Conservation (phyloP, 2,888 invertebrate species). For the Cheilosia grossa region DNA sequence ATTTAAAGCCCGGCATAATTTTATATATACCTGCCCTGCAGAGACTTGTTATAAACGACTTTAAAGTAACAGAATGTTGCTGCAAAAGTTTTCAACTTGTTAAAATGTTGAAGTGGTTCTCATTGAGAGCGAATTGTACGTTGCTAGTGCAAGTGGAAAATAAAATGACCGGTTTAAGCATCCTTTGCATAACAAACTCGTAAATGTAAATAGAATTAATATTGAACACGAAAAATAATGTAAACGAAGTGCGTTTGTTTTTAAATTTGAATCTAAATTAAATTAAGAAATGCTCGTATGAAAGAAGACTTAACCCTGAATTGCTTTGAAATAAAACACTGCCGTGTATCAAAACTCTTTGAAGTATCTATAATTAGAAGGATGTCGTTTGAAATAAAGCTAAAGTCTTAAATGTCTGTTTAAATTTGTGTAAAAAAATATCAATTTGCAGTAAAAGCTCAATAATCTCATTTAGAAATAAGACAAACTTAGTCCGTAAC, state of each 20-base stretch:
- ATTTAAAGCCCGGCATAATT: conserved; percentile 35
- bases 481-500: no score
- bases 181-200: conserved; percentile 44
- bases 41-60: conserved; percentile 31
- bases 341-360: conserved; percentile 55
- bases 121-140: not conserved
- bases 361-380: not conserved
- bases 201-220: conserved; percentile 6
- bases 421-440: not conserved
- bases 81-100: not conserved
- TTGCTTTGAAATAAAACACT: conserved; percentile 49
- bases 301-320: conserved; percentile 16
- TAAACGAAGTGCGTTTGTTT: conserved; percentile 14
- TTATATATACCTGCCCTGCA: conserved; percentile 3
- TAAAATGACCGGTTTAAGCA: conserved; percentile 13
- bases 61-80: conserved; percentile 16
- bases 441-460: not conserved
- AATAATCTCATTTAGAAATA: no score
- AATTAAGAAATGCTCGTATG: no score
- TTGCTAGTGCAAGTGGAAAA: conserved; percentile 7
- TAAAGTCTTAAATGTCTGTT: not conserved
- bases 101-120: conserved; percentile 1
- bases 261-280: conserved; percentile 3
- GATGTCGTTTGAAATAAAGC: not conserved
- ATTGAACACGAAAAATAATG: not conserved